A percentile compares a stretch with the other conserved stretches of the same genome.
phyloP scores from a whole-genome alignment of 2,888 invertebrate species.

The Heliconius erato region DNA sequence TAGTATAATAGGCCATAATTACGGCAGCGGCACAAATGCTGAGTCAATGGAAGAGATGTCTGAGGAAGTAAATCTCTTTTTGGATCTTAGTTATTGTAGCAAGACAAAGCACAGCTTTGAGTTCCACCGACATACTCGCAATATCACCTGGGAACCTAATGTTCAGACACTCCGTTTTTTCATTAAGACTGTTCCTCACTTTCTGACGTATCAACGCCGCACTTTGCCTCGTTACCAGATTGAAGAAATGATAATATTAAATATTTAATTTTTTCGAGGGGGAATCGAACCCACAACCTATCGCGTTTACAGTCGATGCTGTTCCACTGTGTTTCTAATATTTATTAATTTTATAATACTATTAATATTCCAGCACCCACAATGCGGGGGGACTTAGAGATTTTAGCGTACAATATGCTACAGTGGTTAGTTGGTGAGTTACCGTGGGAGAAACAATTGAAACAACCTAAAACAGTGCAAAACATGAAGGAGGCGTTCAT shows the following conservation, averaged over 20 bases:
- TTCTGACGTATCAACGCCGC: not conserved
- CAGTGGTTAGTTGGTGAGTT: slow-evolving; percentile 94
- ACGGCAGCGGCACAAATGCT: too few species aligned
- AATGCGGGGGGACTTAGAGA: slow-evolving; percentile 97
- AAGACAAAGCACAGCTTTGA: too few species aligned
- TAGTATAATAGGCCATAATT: too few species aligned
- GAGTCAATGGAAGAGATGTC: too few species aligned
- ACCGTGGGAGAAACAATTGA: slow-evolving; percentile 93
- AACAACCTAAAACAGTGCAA: slow-evolving; percentile 87
- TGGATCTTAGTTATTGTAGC: not conserved
- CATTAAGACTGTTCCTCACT: not conserved
- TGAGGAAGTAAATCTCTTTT: not conserved
- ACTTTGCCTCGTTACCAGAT: not conserved
- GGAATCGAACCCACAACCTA: not conserved
- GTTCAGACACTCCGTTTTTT: not conserved
- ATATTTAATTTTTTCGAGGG: too few species aligned
- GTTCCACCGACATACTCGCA: too few species aligned
- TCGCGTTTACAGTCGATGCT: not conserved
- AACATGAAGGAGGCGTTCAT: slow-evolving; percentile 89
- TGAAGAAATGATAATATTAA: too few species aligned
- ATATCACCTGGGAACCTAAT: too few species aligned
- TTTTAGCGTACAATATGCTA: slow-evolving; percentile 96
- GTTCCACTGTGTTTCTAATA: not conserved
- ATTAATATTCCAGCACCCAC: slow-evolving; percentile 87
- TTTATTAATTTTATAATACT: not conserved